phyloP scores from a whole-genome alignment of 2,888 invertebrate species.

The Abrostola triplasia region DNA sequence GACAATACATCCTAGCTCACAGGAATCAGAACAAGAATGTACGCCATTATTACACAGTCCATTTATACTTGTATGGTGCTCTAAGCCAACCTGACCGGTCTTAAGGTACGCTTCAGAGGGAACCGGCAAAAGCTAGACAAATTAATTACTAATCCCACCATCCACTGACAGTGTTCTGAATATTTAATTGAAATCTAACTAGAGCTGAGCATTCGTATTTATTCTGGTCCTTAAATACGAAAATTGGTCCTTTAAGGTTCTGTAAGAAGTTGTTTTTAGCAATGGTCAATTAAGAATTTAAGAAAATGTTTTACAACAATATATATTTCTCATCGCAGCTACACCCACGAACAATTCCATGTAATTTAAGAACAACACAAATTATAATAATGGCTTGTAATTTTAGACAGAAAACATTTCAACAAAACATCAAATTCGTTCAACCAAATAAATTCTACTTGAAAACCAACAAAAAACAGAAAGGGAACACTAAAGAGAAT shows the following conservation, averaged over 20 bases:
- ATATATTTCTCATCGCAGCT: background rate
- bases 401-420: constrained; percentile 12
- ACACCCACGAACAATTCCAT: background rate
- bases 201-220: constrained; percentile 40
- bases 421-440: constrained; percentile 34
- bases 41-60: background rate
- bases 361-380: constrained; percentile 9
- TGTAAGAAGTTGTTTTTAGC: background rate
- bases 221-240: constrained; percentile 15
- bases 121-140: constrained; percentile 32
- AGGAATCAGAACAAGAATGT: constrained; percentile 1
- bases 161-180: constrained; percentile 46
- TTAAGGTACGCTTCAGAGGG: constrained; percentile 18
- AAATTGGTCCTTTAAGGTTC: background rate
- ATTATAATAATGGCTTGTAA: constrained; percentile 21
- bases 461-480: constrained; percentile 35
- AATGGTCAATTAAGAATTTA: background rate
- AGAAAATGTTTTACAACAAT: background rate
- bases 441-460: constrained; percentile 36
- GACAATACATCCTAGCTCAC: background rate
- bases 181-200: constrained; percentile 39
- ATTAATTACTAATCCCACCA: constrained; percentile 31
- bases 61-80: constrained; percentile 10
- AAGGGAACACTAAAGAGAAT: constrained; percentile 38
- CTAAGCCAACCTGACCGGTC: constrained; percentile 30